These are phyloP conservation scores for Eupeodes corollae DNA, from an alignment of 1,140 invertebrate genomes.

Conservation along the genomic window DNA sequence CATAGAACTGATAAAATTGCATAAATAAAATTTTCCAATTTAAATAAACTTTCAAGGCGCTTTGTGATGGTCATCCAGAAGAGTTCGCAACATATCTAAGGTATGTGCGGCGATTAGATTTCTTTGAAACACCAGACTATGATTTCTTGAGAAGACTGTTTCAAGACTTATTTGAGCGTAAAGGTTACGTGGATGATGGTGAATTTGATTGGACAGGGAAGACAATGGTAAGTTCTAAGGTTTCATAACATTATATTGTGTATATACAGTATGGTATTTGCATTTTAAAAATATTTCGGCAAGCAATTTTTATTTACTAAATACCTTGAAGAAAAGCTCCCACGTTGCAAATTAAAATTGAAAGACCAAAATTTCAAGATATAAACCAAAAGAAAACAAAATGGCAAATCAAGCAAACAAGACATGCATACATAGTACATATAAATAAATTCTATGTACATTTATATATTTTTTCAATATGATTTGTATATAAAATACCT, in stretches of 20 bases:
- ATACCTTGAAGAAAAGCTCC: too few species aligned
- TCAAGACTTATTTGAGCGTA: slow-evolving; percentile 85
- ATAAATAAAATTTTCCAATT: slow-evolving; percentile 1
- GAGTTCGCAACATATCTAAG: slow-evolving; percentile 95
- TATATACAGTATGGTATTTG: background rate
- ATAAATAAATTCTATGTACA: too few species aligned
- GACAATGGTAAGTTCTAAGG: slow-evolving; percentile 61
- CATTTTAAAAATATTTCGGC: background rate
- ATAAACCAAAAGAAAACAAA: too few species aligned
- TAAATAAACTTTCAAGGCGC: slow-evolving; percentile 42
- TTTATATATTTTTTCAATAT: too few species aligned
- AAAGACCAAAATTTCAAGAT: too few species aligned
- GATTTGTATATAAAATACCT: too few species aligned
- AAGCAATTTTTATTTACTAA: background rate
- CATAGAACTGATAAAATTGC: background rate
- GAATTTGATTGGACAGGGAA: slow-evolving; percentile 98
- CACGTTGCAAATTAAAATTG: background rate
- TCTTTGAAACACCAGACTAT: slow-evolving; percentile 99
- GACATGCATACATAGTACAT: too few species aligned
- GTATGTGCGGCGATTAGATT: slow-evolving; percentile 94
- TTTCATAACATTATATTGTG: background rate
- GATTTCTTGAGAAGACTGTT: slow-evolving; percentile 94
- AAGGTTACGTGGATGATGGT: slow-evolving; percentile 85
- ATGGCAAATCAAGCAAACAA: too few species aligned
- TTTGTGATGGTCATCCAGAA: slow-evolving; percentile 97